These are phyloP conservation scores for Steatornis caripensis DNA, from an alignment of 2,113 vertebrate genomes.

Conservation along the genomic window DNA sequence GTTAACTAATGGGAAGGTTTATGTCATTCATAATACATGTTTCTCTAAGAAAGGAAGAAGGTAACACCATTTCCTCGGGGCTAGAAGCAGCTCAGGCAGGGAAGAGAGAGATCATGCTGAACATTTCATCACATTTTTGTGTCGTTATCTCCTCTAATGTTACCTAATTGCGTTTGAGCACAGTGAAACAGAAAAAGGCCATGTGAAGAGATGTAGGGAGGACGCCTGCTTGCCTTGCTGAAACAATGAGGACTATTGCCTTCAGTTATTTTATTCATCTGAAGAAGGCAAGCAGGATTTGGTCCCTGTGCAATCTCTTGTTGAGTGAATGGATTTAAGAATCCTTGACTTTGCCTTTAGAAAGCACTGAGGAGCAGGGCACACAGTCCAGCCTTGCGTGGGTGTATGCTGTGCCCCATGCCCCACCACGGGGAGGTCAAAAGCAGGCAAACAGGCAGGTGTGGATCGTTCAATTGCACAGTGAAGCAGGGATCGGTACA, in stretches of 20 bases:
- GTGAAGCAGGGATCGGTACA: background rate
- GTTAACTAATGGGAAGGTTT: conserved; percentile 32
- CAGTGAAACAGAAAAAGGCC: background rate
- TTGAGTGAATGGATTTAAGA: background rate
- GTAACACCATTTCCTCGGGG: background rate
- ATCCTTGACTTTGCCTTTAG: background rate
- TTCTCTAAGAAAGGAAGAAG: background rate
- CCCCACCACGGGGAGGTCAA: background rate
- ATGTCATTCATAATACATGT: background rate
- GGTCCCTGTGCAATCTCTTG: background rate
- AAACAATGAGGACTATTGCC: background rate
- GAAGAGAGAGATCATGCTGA: conserved; percentile 28
- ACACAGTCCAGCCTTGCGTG: background rate
- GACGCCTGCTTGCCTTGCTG: background rate
- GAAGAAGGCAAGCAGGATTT: background rate
- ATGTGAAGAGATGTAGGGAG: background rate
- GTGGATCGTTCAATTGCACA: background rate
- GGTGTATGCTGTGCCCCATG: background rate
- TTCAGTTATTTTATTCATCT: background rate
- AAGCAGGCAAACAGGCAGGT: background rate
- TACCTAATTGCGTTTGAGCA: background rate
- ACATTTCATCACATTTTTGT: conserved; percentile 8
- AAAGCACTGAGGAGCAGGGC: background rate
- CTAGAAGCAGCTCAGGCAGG: background rate
- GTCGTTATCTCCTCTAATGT: conserved; percentile 8